Percentiles rank a stretch among this genome's conserved stretches.
Conservation (phyloP, 2,113 vertebrate genomes). For the Actenoides lindsayi region DNA sequence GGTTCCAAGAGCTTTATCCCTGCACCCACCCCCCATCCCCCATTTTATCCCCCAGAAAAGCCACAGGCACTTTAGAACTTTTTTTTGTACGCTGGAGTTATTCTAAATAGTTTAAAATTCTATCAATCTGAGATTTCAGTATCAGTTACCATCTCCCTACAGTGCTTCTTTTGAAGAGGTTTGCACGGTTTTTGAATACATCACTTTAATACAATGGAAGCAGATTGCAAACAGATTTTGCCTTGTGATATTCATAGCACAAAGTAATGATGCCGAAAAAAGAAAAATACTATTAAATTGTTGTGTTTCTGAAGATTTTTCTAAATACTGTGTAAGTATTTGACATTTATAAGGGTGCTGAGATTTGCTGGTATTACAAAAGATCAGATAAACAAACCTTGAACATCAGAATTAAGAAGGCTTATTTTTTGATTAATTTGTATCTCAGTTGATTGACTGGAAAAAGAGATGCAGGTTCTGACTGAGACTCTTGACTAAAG, state of each 20-base stretch:
- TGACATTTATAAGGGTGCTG: background rate
- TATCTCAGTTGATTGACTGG: background rate
- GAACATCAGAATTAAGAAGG: background rate
- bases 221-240: background rate
- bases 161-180: background rate
- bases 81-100: background rate
- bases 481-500: background rate
- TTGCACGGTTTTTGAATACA: background rate
- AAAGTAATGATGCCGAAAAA: background rate
- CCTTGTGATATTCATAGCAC: background rate
- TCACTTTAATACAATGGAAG: background rate
- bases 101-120: background rate
- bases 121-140: background rate
- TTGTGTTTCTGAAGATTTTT: background rate
- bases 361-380: background rate
- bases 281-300: background rate
- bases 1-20: background rate
- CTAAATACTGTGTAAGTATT: background rate
- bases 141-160: background rate
- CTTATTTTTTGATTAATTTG: background rate
- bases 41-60: background rate
- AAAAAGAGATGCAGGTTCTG: background rate
- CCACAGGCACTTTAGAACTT: background rate
- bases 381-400: background rate
- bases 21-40: too few relatives aligned